Percentiles rank a stretch among this genome's conserved stretches.
phyloP scores from a whole-genome alignment of 2,888 invertebrate species.

The Nycteola revayana region DNA sequence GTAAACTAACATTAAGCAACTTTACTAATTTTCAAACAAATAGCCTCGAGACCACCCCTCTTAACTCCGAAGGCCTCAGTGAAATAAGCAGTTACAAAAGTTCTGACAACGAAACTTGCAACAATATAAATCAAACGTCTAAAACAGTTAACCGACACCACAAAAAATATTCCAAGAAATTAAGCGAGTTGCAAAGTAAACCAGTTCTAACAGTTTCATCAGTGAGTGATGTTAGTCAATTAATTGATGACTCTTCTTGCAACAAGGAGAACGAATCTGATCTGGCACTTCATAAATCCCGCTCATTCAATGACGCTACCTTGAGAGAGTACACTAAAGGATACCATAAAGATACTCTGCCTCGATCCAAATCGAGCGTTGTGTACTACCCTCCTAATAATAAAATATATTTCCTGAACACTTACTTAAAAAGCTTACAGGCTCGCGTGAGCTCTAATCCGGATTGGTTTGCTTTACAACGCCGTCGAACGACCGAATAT shows the following conservation, averaged over 20 bases:
- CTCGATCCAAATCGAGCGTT: conserved; percentile 66
- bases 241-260: conserved; percentile 35
- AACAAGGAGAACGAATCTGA: conserved; percentile 48
- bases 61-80: conserved; percentile 62
- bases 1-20: conserved; percentile 58
- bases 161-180: conserved; percentile 32
- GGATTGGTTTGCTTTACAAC: conserved; percentile 65
- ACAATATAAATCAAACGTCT: conserved; percentile 44
- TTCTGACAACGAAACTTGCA: conserved; percentile 73
- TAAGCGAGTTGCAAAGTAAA: conserved; percentile 32
- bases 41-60: conserved; percentile 62
- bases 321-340: conserved; percentile 42
- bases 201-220: conserved; percentile 46
- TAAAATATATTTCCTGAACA: conserved; percentile 76
- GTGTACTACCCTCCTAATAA: conserved; percentile 65
- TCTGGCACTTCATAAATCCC: conserved; percentile 61
- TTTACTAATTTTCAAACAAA: conserved; percentile 54
- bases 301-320: conserved; percentile 61
- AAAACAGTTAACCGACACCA: conserved; percentile 31
- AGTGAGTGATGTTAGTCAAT: conserved; percentile 43
- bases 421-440: conserved; percentile 77
- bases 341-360: conserved; percentile 40
- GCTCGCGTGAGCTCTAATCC: conserved; percentile 64
- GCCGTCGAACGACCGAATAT: conserved; percentile 52
- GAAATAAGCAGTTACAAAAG: conserved; percentile 79